Conservation (phyloP, 2,113 vertebrate species). For the Stictonetta naevosa region DNA sequence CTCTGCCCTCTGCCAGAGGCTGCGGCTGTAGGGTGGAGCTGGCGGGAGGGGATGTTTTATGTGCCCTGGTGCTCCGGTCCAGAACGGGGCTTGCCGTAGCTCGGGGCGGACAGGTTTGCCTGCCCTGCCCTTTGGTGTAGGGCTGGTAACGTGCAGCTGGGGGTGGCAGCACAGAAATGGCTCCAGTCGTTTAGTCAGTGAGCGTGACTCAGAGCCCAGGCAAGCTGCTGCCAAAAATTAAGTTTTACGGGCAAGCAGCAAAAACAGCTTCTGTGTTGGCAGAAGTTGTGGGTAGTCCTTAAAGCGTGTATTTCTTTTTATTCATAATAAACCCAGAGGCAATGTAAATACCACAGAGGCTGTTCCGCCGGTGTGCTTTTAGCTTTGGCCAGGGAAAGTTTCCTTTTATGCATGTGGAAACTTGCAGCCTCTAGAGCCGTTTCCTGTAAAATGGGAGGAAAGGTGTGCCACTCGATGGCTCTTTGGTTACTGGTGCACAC, state of each 20-base stretch:
- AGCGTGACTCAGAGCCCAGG: background rate
- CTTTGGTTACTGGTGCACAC: background rate
- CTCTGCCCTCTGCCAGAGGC: background rate
- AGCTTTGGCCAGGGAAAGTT: background rate
- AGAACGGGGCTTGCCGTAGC: background rate
- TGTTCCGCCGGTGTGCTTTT: background rate
- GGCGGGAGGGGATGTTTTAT: background rate
- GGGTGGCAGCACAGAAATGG: background rate
- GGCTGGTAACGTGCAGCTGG: background rate
- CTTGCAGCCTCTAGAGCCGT: background rate
- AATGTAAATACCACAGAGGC: background rate
- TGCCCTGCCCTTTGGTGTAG: background rate
- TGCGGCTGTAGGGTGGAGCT: background rate
- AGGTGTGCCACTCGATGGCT: background rate
- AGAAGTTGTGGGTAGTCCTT: background rate
- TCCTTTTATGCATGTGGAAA: rapidly evolving
- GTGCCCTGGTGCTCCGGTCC: background rate
- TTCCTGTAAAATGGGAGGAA: background rate
- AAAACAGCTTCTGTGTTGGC: rapidly evolving
- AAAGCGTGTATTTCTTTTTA: background rate
- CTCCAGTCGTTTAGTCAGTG: background rate
- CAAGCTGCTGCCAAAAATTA: background rate
- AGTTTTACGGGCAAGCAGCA: background rate
- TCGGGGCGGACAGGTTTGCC: background rate
- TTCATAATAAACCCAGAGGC: rapidly evolving